Conservation (phyloP, 2,888 invertebrate species). For the Eucera pruinosa region DNA sequence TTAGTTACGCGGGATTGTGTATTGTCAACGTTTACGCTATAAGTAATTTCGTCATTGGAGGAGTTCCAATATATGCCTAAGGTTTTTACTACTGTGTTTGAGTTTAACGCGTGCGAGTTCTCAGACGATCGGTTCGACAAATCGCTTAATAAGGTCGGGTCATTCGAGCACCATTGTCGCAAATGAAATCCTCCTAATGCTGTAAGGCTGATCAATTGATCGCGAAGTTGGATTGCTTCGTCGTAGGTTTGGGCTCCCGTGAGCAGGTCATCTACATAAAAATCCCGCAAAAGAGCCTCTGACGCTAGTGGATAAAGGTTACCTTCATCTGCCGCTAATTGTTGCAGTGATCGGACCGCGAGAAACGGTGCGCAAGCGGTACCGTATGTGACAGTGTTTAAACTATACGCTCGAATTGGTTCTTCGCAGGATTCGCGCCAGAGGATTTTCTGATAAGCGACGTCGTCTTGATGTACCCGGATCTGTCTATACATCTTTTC, state of each 20-base stretch:
- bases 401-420: no score
- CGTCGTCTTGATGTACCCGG: not conserved
- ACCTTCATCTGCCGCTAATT: not conserved
- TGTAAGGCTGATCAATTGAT: not conserved
- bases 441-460: not conserved
- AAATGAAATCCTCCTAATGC: not conserved
- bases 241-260: not conserved
- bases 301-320: not conserved
- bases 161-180: not conserved
- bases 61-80: not conserved
- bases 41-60: not conserved
- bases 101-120: not conserved
- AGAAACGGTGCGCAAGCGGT: not conserved
- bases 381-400: no score
- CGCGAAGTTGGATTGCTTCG: not conserved
- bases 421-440: not conserved
- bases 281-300: not conserved
- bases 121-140: not conserved
- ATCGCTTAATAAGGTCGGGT: not conserved
- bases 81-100: not conserved
- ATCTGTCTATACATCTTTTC: not conserved
- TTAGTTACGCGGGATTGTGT: not conserved
- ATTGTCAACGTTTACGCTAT: not conserved
- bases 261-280: constrained; percentile 1
- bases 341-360: not conserved